phyloP scores from a whole-genome alignment of 2,797 vertebrate genomes.

The Scolopax bukidnonensis region DNA sequence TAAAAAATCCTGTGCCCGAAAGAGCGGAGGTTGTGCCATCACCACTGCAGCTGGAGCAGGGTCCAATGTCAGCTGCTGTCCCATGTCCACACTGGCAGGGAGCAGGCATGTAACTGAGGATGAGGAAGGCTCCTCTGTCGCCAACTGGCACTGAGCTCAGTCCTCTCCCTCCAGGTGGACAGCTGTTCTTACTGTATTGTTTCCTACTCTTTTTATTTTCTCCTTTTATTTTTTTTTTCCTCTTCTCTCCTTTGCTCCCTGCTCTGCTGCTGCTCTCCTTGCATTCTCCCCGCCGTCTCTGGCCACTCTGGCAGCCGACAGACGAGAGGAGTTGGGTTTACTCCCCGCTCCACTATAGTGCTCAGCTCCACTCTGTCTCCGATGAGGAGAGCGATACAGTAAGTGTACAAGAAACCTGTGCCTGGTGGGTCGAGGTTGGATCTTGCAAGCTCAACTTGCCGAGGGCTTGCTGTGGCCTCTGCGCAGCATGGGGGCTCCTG shows the following conservation, averaged over 20 bases:
- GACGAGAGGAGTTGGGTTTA: constrained; percentile 99
- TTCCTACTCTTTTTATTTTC: constrained; percentile 75
- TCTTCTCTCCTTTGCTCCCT: constrained; percentile 79
- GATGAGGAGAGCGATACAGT: constrained; percentile 97
- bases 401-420: constrained; percentile 80
- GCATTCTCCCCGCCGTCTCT: constrained; percentile 79
- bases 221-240: constrained; percentile 67
- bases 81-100: not conserved
- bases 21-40: not conserved
- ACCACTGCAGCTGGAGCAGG: not conserved
- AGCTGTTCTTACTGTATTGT: constrained; percentile 45
- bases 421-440: not conserved
- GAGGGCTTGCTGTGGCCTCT: not conserved
- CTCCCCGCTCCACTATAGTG: constrained; percentile 98
- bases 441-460: not conserved
- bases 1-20: not conserved
- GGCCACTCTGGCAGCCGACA: constrained; percentile 90
- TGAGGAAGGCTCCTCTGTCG: not conserved
- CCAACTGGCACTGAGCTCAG: not conserved
- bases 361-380: constrained; percentile 90
- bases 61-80: not conserved
- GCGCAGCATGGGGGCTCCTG: not conserved
- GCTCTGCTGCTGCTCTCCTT: constrained; percentile 78
- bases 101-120: not conserved
- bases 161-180: not conserved